Percentiles rank a stretch among this genome's conserved stretches.
phyloP scores from a whole-genome alignment of 2,113 vertebrate species.

The Phasianus colchicus region DNA sequence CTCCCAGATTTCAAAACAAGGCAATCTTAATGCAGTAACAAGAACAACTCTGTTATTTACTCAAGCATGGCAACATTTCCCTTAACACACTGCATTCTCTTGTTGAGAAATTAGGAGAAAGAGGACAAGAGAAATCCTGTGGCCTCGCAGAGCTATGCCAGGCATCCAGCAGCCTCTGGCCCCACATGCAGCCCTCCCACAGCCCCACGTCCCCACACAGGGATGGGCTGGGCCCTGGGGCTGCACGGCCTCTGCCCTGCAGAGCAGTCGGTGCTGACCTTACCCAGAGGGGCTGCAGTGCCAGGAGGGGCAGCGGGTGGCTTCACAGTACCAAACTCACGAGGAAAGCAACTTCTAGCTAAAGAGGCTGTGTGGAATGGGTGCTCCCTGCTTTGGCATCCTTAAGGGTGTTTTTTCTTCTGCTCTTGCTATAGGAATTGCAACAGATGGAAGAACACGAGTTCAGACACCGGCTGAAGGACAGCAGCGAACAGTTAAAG shows the following conservation, averaged over 20 bases:
- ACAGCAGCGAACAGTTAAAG: neutral
- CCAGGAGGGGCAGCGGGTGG: accelerated
- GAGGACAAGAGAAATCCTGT: neutral
- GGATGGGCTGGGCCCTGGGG: too few relatives aligned
- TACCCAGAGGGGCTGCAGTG: accelerated
- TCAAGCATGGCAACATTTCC: neutral
- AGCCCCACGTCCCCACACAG: neutral
- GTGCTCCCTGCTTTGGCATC: neutral
- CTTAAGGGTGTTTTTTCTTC: neutral
- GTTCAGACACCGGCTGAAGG: neutral
- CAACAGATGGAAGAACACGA: neutral
- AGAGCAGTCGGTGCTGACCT: too few relatives aligned
- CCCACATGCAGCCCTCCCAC: neutral
- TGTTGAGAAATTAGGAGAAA: slow-evolving; percentile 42
- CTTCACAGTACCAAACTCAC: neutral
- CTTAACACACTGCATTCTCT: neutral
- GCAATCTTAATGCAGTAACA: neutral
- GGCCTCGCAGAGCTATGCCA: neutral
- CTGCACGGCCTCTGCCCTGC: too few relatives aligned
- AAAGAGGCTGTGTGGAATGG: accelerated
- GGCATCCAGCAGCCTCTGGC: neutral
- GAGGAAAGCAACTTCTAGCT: accelerated
- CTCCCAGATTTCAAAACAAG: neutral
- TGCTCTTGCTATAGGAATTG: neutral
- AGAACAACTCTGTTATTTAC: neutral